Conservation (phyloP, 1,140 invertebrate species). For the Holotrichia oblita region DNA sequence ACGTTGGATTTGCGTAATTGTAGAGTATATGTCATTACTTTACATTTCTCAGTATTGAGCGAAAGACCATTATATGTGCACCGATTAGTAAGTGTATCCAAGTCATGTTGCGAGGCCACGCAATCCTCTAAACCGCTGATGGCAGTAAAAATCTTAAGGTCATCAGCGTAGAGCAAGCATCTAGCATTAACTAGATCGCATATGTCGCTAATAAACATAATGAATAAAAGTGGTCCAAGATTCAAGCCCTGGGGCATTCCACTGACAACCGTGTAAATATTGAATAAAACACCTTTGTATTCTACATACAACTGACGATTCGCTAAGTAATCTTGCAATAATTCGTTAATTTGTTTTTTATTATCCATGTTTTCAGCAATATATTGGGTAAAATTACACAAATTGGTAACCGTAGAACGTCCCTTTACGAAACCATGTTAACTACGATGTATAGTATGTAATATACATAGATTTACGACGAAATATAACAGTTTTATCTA, state of each 20-base stretch:
- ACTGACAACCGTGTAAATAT: not conserved
- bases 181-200: not conserved
- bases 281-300: not conserved
- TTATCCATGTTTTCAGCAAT: too few relatives aligned
- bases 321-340: conserved; percentile 6
- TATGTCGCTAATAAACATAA: not conserved
- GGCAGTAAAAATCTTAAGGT: conserved; percentile 2
- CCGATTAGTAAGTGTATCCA: too few relatives aligned
- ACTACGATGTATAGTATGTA: too few relatives aligned
- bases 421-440: too few relatives aligned
- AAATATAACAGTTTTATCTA: too few relatives aligned
- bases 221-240: not conserved
- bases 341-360: not conserved
- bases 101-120: too few relatives aligned
- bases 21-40: not conserved
- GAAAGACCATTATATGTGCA: not conserved
- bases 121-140: not conserved
- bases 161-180: not conserved
- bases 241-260: not conserved
- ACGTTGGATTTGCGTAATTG: too few relatives aligned
- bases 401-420: too few relatives aligned
- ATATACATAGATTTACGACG: too few relatives aligned
- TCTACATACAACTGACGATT: not conserved
- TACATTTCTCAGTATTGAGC: conserved; percentile 7
- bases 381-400: too few relatives aligned